Conservation (phyloP, 2,797 vertebrate genomes). For the Amniataba percoides region DNA sequence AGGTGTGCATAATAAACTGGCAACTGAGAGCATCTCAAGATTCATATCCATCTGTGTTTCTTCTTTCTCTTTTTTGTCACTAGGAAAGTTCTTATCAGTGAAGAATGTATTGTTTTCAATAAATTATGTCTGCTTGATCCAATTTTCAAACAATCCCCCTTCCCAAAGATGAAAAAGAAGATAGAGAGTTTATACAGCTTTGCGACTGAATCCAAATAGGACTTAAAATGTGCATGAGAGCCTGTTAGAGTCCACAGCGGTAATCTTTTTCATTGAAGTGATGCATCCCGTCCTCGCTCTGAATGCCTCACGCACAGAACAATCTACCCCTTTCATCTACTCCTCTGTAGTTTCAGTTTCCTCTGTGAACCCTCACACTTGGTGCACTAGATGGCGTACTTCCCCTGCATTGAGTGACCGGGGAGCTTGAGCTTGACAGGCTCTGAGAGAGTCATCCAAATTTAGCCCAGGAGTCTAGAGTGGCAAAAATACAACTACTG, state of each 20-base stretch:
- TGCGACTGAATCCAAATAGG: not conserved
- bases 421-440: conserved; percentile 48
- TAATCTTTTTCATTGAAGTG: conserved; percentile 8
- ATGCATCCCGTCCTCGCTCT: not conserved
- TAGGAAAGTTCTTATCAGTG: not conserved
- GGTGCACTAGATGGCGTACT: conserved; percentile 79
- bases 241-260: not conserved
- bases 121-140: not conserved
- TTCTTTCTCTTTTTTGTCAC: not conserved
- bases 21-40: not conserved
- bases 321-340: not conserved
- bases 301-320: not conserved
- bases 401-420: conserved; percentile 39
- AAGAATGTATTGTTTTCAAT: not conserved
- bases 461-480: conserved; percentile 56
- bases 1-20: not conserved
- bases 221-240: not conserved
- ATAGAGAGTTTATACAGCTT: not conserved
- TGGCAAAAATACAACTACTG: conserved; percentile 64
- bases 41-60: not conserved
- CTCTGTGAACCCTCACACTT: not conserved
- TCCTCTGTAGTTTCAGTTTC: not conserved
- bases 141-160: not conserved
- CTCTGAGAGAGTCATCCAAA: conserved; percentile 74
- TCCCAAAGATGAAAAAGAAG: not conserved